These are phyloP conservation scores for Caenorhabditis plicata DNA, from an alignment of 2,888 invertebrate genomes.

Conservation along the genomic window DNA sequence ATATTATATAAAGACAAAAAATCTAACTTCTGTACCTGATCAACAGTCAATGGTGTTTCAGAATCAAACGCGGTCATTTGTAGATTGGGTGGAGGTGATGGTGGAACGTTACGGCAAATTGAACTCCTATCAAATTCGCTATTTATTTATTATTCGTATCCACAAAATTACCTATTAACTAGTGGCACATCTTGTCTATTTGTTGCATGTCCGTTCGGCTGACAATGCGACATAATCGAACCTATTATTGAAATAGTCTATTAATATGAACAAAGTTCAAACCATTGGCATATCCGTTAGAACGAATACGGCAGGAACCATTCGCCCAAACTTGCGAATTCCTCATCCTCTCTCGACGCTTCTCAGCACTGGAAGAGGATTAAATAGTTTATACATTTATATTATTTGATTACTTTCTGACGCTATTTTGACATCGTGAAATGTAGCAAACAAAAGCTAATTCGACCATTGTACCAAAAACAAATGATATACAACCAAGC, in stretches of 20 bases:
- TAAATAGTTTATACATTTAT: not conserved
- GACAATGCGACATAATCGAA: slow-evolving; percentile 29
- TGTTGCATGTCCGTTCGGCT: slow-evolving; percentile 28
- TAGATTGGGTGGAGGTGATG: slow-evolving; percentile 45
- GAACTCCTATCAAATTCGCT: slow-evolving; percentile 24
- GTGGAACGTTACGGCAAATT: slow-evolving; percentile 15
- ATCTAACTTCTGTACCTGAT: slow-evolving; percentile 40
- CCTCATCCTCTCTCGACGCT: slow-evolving; percentile 34
- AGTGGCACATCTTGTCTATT: slow-evolving; percentile 29
- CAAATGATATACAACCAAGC: slow-evolving; percentile 64
- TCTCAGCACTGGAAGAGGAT: slow-evolving; percentile 34
- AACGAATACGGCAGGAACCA: slow-evolving; percentile 34
- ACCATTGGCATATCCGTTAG: slow-evolving; percentile 40
- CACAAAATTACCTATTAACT: slow-evolving; percentile 12
- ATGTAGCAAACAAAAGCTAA: slow-evolving; percentile 66
- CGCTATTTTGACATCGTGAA: slow-evolving; percentile 56
- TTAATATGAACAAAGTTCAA: not conserved
- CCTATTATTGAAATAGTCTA: too few relatives aligned
- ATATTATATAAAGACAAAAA: not conserved
- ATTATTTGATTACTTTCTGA: slow-evolving; percentile 30
- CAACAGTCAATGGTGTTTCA: slow-evolving; percentile 52
- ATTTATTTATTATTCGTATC: too few relatives aligned
- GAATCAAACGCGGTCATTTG: slow-evolving; percentile 54
- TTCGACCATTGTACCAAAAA: slow-evolving; percentile 66
- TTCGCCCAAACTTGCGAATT: slow-evolving; percentile 45